phyloP scores from a whole-genome alignment of 1,140 invertebrate genomes.

The Stenopsyche tienmushanensis region DNA sequence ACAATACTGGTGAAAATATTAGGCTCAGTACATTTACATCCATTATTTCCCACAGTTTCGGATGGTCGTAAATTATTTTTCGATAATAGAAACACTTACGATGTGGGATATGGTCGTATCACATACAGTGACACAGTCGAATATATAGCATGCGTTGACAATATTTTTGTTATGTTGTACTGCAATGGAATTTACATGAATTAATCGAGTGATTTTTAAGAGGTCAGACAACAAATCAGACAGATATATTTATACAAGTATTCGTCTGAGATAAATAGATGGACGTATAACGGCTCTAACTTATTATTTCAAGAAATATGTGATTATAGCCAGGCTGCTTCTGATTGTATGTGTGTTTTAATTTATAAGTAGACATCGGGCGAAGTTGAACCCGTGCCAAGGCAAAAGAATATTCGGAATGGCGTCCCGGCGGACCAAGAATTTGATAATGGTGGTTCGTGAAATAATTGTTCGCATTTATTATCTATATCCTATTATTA shows the following conservation, averaged over 20 bases:
- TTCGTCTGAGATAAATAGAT: background rate
- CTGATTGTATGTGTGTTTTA: conserved; percentile 25
- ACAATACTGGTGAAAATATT: too few species aligned
- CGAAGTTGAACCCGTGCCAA: conserved; percentile 31
- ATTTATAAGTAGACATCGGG: conserved; percentile 31
- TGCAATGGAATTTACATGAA: too few species aligned
- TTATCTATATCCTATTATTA: too few species aligned
- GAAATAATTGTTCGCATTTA: conserved; percentile 14
- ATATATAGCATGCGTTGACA: too few species aligned
- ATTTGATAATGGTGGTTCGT: conserved; percentile 28
- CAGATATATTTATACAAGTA: background rate
- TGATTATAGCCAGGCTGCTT: conserved; percentile 17
- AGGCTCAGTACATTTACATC: background rate
- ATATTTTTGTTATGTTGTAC: too few species aligned
- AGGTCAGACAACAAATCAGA: too few species aligned
- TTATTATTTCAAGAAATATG: conserved; percentile 25
- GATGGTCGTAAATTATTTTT: conserved; percentile 27
- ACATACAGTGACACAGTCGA: background rate
- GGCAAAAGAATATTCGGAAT: conserved; percentile 34
- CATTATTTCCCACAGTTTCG: conserved; percentile 28
- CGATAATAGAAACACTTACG: conserved; percentile 29
- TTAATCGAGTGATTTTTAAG: too few species aligned
- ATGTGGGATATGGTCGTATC: background rate
- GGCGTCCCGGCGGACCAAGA: conserved; percentile 21
- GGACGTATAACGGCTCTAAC: background rate